phyloP scores from a whole-genome alignment of 1,140 invertebrate species.

The Anagrus nilaparvatae region DNA sequence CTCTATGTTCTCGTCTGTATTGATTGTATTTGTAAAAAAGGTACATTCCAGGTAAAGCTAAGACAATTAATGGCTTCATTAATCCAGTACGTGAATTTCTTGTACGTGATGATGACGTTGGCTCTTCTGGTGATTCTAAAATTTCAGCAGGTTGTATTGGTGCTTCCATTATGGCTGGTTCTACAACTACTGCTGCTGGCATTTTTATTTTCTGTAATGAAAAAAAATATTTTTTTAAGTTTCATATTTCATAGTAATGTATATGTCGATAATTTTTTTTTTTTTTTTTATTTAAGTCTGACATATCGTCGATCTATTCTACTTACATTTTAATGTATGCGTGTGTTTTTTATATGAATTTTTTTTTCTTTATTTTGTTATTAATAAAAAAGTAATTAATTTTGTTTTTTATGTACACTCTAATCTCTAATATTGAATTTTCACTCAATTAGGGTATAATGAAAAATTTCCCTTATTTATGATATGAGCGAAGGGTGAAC shows the following conservation, averaged over 20 bases:
- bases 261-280: neutral
- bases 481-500: no score
- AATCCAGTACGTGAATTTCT: constrained; percentile 44
- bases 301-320: neutral
- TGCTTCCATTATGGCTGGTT: constrained; percentile 20
- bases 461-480: no score
- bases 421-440: no score
- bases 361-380: no score
- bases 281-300: neutral
- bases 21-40: constrained; percentile 83
- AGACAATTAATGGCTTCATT: constrained; percentile 69
- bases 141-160: constrained; percentile 29
- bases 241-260: neutral
- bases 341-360: neutral
- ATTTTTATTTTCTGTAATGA: constrained; percentile 18
- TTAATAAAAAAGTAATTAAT: no score
- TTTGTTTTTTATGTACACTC: no score
- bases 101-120: no score
- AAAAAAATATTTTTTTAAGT: neutral
- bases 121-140: constrained; percentile 35
- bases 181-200: constrained; percentile 29
- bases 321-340: neutral
- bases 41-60: constrained; percentile 79
- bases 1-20: constrained; percentile 71
- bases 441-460: no score